Percentiles rank a stretch among this genome's conserved stretches.
phyloP scores from a whole-genome alignment of 2,797 vertebrate genomes.

The Chelon auratus region DNA sequence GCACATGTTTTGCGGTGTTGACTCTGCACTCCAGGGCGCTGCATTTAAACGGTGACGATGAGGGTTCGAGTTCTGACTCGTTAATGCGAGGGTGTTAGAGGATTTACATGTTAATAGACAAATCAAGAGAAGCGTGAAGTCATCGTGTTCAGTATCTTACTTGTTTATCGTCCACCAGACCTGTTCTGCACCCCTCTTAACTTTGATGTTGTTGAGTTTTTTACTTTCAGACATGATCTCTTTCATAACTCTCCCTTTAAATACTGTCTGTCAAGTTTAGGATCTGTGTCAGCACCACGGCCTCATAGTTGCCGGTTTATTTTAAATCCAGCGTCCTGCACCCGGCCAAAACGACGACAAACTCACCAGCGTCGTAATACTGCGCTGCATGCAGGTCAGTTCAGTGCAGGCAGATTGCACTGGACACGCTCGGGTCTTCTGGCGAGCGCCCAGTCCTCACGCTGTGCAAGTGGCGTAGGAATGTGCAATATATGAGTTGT shows the following conservation, averaged over 20 bases:
- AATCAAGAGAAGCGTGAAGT: conserved; percentile 11
- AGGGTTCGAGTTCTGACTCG: conserved; percentile 13
- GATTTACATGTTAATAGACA: background rate
- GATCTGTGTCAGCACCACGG: background rate
- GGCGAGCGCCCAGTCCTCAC: background rate
- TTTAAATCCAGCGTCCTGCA: background rate
- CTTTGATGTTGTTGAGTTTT: conserved; percentile 14
- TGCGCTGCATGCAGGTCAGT: background rate
- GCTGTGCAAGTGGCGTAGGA: conserved; percentile 5
- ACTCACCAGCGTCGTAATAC: background rate
- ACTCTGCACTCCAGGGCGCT: conserved; percentile 12
- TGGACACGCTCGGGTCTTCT: conserved; percentile 1
- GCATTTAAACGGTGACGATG: conserved; percentile 6
- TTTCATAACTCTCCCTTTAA: too few relatives aligned
- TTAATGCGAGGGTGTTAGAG: conserved; percentile 9
- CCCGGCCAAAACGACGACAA: background rate
- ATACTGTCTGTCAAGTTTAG: too few relatives aligned
- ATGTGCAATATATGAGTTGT: conserved; percentile 14
- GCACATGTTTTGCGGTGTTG: conserved; percentile 41
- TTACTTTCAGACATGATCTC: background rate
- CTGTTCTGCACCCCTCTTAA: background rate
- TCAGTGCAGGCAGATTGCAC: background rate
- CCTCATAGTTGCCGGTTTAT: background rate
- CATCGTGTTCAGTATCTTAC: background rate
- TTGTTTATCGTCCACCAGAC: background rate